Evolutionary conservation across 2,113 vertebrate species (phyloP).

Genomic region (Bostrychus sinensis): DNA sequence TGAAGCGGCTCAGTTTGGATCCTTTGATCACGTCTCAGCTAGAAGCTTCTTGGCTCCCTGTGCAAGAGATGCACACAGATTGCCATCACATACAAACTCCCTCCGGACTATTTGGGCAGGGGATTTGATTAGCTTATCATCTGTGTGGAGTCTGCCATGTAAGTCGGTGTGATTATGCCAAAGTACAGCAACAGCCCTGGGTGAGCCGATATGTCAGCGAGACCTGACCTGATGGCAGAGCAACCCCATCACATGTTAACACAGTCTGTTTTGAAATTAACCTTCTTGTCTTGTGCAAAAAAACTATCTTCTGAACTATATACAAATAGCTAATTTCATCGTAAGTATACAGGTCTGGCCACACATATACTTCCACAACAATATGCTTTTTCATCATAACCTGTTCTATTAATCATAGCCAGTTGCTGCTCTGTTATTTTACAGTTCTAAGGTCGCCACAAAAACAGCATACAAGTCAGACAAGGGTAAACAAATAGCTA

Average conservation of each 20-base stretch:
- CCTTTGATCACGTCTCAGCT: slow-evolving; percentile 62
- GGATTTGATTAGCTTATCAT: slow-evolving; percentile 63
- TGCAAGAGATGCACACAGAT: slow-evolving; percentile 46
- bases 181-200: slow-evolving; percentile 33
- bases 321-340: neutral
- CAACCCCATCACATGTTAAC: slow-evolving; percentile 16
- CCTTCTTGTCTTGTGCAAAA: neutral
- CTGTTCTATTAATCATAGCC: slow-evolving; percentile 56
- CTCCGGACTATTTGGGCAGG: slow-evolving; percentile 40
- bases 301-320: neutral
- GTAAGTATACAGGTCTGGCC: slow-evolving; percentile 1
- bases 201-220: slow-evolving; percentile 21
- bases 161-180: slow-evolving; percentile 46
- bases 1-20: slow-evolving; percentile 35
- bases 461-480: slow-evolving; percentile 45
- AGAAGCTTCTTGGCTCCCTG: slow-evolving; percentile 39
- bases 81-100: slow-evolving; percentile 54
- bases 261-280: slow-evolving; percentile 30
- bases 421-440: slow-evolving; percentile 46
- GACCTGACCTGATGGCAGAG: slow-evolving; percentile 21
- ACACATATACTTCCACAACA: slow-evolving; percentile 34
- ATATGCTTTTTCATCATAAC: slow-evolving; percentile 37
- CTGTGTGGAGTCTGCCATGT: slow-evolving; percentile 35
- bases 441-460: slow-evolving; percentile 36
- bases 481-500: slow-evolving; percentile 73